Base-by-base conservation (phyloP, 1,140 invertebrate genomes). In the Polypedilum vanderplanki region DNA sequence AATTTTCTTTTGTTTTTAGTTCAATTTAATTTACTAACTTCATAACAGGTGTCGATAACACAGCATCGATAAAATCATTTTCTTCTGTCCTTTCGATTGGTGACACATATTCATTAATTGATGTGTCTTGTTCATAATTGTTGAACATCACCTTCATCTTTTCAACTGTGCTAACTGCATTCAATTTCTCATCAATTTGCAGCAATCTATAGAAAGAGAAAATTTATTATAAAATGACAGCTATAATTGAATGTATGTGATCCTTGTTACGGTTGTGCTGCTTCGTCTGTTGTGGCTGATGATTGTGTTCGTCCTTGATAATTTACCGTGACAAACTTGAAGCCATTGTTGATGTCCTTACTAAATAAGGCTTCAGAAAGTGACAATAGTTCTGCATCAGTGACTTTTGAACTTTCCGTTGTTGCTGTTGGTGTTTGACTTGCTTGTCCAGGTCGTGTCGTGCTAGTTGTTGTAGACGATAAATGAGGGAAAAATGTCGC, bases 71-170 rank as follows among this genome's bases (percentile, higher is more conserved):
- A 78, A 94, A 91, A 17, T 86, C 86, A 77, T 90, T 88, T 82
- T 93, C 90, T 85, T 95, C 93, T 75, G 84, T 85, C 75, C 85
- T 85, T 82, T 94, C 92, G 80, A 89, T 86, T 67, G 89, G 83
- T 7, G 90, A 94, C 5, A 93, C 90, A 76, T 90, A 84, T 83
- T 97, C 94, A 79, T 89, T 88, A n/a, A 87, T 86, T 24, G 87
- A 85, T 0, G 89, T 88, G 78, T 93, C 88, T 75, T 89, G 82
- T 79, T 92, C 87, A 79, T 93, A 94, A 80, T 93, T 93, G 78
- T 94, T 89, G 78, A 90, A 88, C 40, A 93, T 84, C 0, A 85
- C 80, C 12, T 88, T 79, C 76, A 93, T 85, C 78, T 88, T 90
- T 78, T 88, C 84, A 57, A 93, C 86, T 4, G 91, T 91, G 5